Evolutionary conservation across 2,113 vertebrate species (phyloP), one percentile per base, ranked within the genome.

Genomic region (Rhizomys pruinosus): DNA sequence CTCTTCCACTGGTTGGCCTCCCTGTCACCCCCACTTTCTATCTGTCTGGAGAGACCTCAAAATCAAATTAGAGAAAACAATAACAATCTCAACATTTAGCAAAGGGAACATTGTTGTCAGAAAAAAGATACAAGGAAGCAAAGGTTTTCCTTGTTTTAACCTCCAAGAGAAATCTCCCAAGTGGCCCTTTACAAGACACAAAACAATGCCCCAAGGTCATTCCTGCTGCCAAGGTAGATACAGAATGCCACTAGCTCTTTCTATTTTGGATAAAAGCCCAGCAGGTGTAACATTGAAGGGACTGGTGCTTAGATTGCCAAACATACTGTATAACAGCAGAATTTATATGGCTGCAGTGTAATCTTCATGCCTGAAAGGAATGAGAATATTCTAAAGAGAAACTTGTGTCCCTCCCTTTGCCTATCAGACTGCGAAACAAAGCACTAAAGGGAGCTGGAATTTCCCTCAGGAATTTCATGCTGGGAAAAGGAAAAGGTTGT

Each of bases 71-170:
- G 52, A 81, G 37, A 82, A 84, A 92, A 39, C 39, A 81, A 73
- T 25, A 66, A 32, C 55, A 69, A 52, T 39, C 61, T 77, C 15
- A 17, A 76, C 3, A 20, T 25, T 11, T 47, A 79, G 63, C 69
- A 34, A 57, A 84, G 39, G 59, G 42, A 91, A 93, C 39, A 73
- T 42, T 52, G 61, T 47, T 37, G 74, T 86, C 20, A 89, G 87
- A 84, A 68, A 76, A 87, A 23, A 64, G n/a, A 55, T 1, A 90
- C 19, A 84, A 72, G 73, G 74, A 66, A 90, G 82, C 29, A 16
- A 42, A 91, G 27, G 16, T 47, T 91, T 87, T 87, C 68, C 29
- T 69, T 34, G 29, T 42, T 11, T 7, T 76, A 87, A 89, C 27
- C 20, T 34, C 68, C 16, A 77, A 17, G 66, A 94, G 20, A 76